Percentiles rank a stretch among this genome's conserved stretches.
Evolutionary conservation across 2,113 vertebrate genomes (phyloP).

Genomic region (Murina feae): DNA sequence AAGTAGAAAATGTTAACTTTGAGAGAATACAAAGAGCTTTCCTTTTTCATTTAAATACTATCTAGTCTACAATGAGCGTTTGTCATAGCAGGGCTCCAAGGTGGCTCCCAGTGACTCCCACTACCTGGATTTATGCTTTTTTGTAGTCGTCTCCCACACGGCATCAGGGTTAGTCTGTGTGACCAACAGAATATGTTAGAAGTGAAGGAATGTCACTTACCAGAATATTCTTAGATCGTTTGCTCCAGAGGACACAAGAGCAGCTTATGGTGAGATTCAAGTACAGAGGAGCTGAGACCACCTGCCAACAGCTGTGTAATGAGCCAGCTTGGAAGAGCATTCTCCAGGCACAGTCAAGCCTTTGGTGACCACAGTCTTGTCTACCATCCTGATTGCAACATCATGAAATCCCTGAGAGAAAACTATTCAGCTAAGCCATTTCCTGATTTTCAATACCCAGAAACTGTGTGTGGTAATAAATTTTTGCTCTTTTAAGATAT

Average conservation of each 20-base stretch:
- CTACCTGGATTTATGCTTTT: background rate
- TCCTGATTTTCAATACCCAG: background rate
- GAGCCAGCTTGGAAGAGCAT: background rate
- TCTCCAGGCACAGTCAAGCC: background rate
- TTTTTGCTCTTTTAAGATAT: background rate
- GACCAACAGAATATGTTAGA: background rate
- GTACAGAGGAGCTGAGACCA: background rate
- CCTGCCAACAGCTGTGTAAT: fast-evolving
- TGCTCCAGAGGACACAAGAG: background rate
- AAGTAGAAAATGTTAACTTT: background rate
- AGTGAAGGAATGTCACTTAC: background rate
- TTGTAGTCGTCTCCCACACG: background rate
- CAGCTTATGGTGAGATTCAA: background rate
- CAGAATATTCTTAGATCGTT: background rate
- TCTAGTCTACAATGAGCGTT: background rate
- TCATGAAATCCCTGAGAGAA: background rate
- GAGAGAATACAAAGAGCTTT: background rate
- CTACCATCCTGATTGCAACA: background rate
- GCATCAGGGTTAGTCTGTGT: background rate
- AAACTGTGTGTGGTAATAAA: background rate
- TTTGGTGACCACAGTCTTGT: background rate
- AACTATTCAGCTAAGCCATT: background rate
- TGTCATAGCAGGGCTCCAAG: background rate
- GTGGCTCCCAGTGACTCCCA: background rate
- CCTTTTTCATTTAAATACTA: background rate